These are phyloP conservation scores for Poecilobothrus nobilitatus DNA, from an alignment of 2,888 invertebrate genomes.

Conservation along the genomic window DNA sequence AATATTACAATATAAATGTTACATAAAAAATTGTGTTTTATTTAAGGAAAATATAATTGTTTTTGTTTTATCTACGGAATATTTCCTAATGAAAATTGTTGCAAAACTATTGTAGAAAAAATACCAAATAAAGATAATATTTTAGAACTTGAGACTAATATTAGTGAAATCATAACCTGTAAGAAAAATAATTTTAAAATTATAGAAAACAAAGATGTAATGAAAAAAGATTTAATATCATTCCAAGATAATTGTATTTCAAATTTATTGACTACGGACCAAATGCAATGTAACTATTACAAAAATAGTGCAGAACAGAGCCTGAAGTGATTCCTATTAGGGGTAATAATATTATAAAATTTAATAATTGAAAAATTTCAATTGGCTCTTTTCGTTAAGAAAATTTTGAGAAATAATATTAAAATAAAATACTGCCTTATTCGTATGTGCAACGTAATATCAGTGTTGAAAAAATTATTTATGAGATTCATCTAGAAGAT, in stretches of 20 bases:
- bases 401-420: too few species aligned
- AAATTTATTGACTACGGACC: slow-evolving; percentile 10
- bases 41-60: slow-evolving; percentile 13
- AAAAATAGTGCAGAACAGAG: background rate
- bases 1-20: slow-evolving; percentile 15
- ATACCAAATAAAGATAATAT: slow-evolving; percentile 14
- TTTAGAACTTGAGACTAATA: slow-evolving; percentile 14
- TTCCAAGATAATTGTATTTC: slow-evolving; percentile 13
- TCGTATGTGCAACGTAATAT: slow-evolving; percentile 4
- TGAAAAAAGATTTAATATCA: slow-evolving; percentile 9
- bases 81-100: slow-evolving; percentile 9
- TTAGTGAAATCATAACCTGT: slow-evolving; percentile 10
- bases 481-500: slow-evolving; percentile 1
- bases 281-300: slow-evolving; percentile 13
- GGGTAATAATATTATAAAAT: slow-evolving; percentile 12
- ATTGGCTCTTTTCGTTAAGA: slow-evolving; percentile 9
- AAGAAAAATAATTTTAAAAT: slow-evolving; percentile 10
- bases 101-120: slow-evolving; percentile 13
- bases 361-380: slow-evolving; percentile 13
- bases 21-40: slow-evolving; percentile 12
- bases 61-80: slow-evolving; percentile 14
- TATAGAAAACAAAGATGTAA: slow-evolving; percentile 8
- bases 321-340: slow-evolving; percentile 9
- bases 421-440: background rate
- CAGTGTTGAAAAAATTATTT: slow-evolving; percentile 7